Base-by-base conservation (phyloP, 23 tunicate genomes). In the Ascidia mentula region DNA sequence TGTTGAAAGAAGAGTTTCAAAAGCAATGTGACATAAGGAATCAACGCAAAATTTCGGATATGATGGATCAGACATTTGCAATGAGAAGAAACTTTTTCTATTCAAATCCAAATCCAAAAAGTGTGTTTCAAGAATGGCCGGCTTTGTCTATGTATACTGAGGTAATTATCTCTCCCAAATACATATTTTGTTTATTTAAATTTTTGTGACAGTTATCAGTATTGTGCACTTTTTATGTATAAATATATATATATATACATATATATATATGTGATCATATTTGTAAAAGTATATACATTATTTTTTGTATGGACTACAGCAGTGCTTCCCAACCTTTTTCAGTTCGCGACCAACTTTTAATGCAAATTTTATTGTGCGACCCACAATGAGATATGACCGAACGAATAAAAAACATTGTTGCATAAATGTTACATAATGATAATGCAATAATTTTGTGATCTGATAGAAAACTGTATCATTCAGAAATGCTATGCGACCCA, bases 1-100 rank as follows among this genome's bases (percentile, higher is more conserved):
- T 71, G 74, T 71, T 71, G 74, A 35, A 71, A 71, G 74, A 71
- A 71, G 74, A 71, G 39, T 71, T 71, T 18, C 31, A 71, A 36
- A 71, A 71, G 74, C 74, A 34, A 71, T 9, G 35, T 71, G 74
- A 36, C 38, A 71, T 71, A 12, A 71, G 74, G 13, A 71, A 71
- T 36, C 38, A 71, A 18, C 74, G 74, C 39, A 34, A 33, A 36
- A 34, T 71, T 71, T 71, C 74, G 6, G 74, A 71, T 34, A 71
- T 71, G 74, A 71, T 71, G 74, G 39, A 33, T 36, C 74, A 71
- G 35, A 71, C 74, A 18, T 71, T 71, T 71, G 24, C 74, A 18
- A 71, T 36, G 39, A 34, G 74, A 71, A 71, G 74, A 18, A 71
- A 71, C 35, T 71, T 7, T 36, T 71, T 71, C 30, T 71, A 35